Evolutionary conservation across 2,888 invertebrate species (phyloP).

Genomic region (Ectobius pallidus): DNA sequence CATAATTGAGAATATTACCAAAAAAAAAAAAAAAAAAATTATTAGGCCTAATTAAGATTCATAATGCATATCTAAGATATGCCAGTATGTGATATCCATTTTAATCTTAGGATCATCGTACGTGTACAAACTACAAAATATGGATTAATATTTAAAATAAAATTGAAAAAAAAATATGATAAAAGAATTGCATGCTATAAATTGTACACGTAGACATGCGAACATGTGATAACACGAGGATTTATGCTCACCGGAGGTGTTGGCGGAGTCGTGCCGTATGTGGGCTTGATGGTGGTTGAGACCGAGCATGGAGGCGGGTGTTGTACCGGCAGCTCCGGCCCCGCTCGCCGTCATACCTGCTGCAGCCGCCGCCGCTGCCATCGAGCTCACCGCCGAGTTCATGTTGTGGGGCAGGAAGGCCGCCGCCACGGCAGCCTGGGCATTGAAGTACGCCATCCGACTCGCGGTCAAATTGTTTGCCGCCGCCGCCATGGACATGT

Average conservation of each 20-base stretch:
- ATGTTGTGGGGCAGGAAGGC: conserved; percentile 81
- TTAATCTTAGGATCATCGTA: too few relatives aligned
- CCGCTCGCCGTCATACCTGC: conserved; percentile 56
- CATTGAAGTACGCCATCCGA: conserved; percentile 88
- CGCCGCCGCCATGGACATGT: conserved; percentile 71
- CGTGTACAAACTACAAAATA: too few relatives aligned
- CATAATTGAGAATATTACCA: too few relatives aligned
- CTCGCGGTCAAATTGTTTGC: conserved; percentile 46
- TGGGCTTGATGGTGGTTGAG: conserved; percentile 46
- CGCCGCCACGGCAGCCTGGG: conserved; percentile 89
- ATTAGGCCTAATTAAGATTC: too few relatives aligned
- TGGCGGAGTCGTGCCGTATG: conserved; percentile 51
- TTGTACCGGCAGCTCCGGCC: conserved; percentile 50
- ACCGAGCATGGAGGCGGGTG: conserved; percentile 54
- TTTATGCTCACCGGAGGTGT: conserved; percentile 55
- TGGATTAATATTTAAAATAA: too few relatives aligned
- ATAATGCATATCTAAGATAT: too few relatives aligned
- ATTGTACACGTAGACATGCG: too few relatives aligned
- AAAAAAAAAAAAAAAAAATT: too few relatives aligned
- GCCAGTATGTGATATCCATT: too few relatives aligned
- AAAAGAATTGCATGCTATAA: too few relatives aligned
- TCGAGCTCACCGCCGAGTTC: conserved; percentile 46
- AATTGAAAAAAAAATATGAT: too few relatives aligned
- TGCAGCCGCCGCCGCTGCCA: conserved; percentile 58
- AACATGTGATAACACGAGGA: too few relatives aligned